Evolutionary conservation across 2,113 vertebrate species (phyloP).

Genomic region (Rhagologus leucostigma): DNA sequence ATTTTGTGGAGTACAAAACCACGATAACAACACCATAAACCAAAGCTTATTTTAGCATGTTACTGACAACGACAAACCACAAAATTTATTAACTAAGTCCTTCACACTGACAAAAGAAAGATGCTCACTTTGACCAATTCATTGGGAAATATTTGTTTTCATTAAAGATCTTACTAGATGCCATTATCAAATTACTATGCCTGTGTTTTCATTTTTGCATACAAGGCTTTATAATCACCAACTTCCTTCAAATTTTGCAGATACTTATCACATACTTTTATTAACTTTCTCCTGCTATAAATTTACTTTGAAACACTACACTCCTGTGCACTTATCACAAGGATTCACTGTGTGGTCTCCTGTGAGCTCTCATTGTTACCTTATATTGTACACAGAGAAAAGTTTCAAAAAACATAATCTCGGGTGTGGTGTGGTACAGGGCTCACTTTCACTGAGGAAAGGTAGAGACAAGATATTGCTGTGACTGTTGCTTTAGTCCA

Average conservation of each 20-base stretch:
- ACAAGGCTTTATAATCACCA: not conserved
- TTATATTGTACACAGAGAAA: not conserved
- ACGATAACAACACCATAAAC: not conserved
- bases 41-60: not conserved
- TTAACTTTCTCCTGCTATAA: not conserved
- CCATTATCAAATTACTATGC: not conserved
- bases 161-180: not conserved
- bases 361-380: not conserved
- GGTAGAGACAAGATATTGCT: not conserved
- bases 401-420: not conserved
- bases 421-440: rapidly evolving
- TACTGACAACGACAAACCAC: not conserved
- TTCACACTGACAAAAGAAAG: not conserved
- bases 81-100: not conserved
- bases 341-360: not conserved
- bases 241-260: not conserved
- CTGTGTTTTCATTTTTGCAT: not conserved
- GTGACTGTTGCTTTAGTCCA: not conserved
- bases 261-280: not conserved
- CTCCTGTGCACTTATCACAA: not conserved
- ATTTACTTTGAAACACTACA: not conserved
- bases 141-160: not conserved
- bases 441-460: not conserved
- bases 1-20: not conserved
- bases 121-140: not conserved